Conservation (phyloP, 2,888 invertebrate genomes). For the Cerceris ruficornis region DNA sequence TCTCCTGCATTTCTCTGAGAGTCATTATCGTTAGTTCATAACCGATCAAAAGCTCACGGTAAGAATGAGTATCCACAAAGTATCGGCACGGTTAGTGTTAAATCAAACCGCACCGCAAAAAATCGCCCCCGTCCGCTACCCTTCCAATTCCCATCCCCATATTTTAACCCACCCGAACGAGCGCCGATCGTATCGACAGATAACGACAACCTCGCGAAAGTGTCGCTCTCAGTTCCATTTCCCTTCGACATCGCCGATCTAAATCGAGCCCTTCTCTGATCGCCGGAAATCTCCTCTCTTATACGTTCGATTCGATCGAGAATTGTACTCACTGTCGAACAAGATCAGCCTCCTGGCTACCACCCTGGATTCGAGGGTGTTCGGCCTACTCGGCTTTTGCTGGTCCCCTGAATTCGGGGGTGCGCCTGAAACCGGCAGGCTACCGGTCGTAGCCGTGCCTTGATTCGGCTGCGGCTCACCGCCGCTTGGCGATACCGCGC, state of each 20-base stretch:
- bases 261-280: conserved; percentile 34
- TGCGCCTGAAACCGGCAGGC: conserved; percentile 64
- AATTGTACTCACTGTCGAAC: conserved; percentile 73
- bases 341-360: conserved; percentile 87
- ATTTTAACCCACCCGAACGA: no score
- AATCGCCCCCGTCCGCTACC: no score
- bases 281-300: conserved; percentile 1
- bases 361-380: conserved; percentile 86
- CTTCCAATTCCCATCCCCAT: no score
- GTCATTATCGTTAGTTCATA: no score
- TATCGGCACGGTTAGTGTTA: no score
- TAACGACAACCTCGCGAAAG: neutral
- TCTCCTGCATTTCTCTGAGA: no score
- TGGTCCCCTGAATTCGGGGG: conserved; percentile 77
- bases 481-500: conserved; percentile 85
- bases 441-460: conserved; percentile 65
- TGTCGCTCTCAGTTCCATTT: no score
- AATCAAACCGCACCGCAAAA: no score
- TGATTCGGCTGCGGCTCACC: conserved; percentile 79
- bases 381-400: conserved; percentile 90
- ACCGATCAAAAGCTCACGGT: no score
- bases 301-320: neutral
- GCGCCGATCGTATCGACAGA: neutral
- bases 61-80: no score
- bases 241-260: neutral